These are phyloP conservation scores for Mya arenaria DNA, from an alignment of 1,140 invertebrate species.

Conservation along the genomic window DNA sequence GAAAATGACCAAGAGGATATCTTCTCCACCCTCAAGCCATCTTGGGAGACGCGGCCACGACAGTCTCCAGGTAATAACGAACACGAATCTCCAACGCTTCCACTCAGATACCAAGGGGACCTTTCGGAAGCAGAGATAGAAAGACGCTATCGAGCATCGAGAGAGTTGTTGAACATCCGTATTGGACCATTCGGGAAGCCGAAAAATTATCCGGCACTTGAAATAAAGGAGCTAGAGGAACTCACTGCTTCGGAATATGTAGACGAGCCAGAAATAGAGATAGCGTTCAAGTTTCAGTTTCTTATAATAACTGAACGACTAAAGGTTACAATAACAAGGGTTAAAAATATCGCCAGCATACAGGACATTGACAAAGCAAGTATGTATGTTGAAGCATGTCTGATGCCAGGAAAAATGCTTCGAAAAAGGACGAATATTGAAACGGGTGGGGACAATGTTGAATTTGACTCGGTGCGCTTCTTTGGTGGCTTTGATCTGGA, in stretches of 20 bases:
- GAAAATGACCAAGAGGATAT: not conserved
- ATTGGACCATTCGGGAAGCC: no score
- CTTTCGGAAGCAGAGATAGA: no score
- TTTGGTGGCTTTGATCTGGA: not conserved
- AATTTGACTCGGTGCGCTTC: not conserved
- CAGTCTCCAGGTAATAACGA: no score
- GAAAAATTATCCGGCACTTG: no score
- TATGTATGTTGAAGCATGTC: not conserved
- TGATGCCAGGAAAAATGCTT: not conserved
- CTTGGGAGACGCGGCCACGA: no score
- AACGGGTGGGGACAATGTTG: not conserved
- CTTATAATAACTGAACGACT: not conserved
- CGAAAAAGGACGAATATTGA: not conserved
- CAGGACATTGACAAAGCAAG: not conserved
- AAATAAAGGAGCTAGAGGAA: no score
- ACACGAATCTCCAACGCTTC: no score
- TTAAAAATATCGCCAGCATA: not conserved
- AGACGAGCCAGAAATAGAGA: not conserved
- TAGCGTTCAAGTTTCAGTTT: not conserved
- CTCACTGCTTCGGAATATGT: no score
- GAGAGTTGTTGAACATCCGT: no score
- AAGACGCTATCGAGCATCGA: no score
- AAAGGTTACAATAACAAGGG: not conserved
- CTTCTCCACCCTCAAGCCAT: no score
- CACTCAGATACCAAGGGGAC: no score